phyloP scores from a whole-genome alignment of 2,888 invertebrate genomes.

The Andricus quercusramuli region DNA sequence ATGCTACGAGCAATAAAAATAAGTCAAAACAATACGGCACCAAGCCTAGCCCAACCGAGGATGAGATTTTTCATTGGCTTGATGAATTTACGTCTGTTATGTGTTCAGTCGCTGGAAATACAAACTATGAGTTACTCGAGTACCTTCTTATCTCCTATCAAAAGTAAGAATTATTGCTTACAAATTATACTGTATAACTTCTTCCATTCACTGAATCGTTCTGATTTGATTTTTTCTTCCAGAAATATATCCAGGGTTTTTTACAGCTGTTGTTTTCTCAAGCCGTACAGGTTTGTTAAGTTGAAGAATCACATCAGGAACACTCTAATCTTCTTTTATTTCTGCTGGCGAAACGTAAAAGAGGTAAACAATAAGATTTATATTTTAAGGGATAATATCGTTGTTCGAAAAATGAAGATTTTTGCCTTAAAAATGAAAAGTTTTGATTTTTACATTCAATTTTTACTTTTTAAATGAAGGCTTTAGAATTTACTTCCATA shows the following conservation, averaged over 20 bases:
- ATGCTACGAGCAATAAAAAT: background rate
- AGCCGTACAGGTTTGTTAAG: conserved; percentile 66
- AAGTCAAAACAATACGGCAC: conserved; percentile 43
- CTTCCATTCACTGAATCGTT: conserved; percentile 19
- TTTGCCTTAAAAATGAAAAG: background rate
- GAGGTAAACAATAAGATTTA: conserved; percentile 67
- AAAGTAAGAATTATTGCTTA: conserved; percentile 59
- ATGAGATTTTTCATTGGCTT: conserved; percentile 65
- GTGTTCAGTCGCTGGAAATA: conserved; percentile 61
- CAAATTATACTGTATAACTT: background rate
- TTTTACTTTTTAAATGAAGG: background rate
- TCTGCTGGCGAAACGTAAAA: conserved; percentile 74
- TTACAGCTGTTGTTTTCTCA: conserved; percentile 62
- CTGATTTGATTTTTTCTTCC: conserved; percentile 47
- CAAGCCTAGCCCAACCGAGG: conserved; percentile 34
- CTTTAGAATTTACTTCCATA: no score
- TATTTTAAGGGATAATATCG: background rate
- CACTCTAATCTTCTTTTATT: conserved; percentile 74
- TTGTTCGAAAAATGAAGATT: no score
- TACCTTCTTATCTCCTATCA: conserved; percentile 64
- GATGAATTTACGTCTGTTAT: conserved; percentile 62
- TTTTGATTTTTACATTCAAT: background rate
- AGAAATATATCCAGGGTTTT: conserved; percentile 72
- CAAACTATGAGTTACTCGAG: conserved; percentile 61
- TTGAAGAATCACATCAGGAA: conserved; percentile 73